These are phyloP conservation scores for Dicranocentrus wangi DNA, from an alignment of 2,888 invertebrate genomes.

Conservation along the genomic window DNA sequence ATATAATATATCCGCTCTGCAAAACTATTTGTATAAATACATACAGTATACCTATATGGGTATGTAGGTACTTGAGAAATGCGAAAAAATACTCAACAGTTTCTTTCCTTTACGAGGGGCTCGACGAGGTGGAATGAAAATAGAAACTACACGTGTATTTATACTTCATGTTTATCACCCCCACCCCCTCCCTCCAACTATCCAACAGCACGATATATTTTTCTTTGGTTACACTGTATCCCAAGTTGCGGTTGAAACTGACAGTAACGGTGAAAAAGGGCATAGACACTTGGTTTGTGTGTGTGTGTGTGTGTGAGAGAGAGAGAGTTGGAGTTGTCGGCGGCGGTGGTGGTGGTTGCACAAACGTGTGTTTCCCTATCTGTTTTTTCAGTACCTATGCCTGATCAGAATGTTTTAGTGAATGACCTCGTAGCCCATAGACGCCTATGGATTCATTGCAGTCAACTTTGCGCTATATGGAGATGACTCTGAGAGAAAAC, in stretches of 20 bases:
- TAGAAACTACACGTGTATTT: constrained; percentile 8
- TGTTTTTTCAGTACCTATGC: background rate
- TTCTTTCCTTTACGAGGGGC: background rate
- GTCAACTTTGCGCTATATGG: too few relatives aligned
- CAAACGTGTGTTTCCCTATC: constrained; percentile 23
- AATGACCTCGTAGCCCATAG: constrained; percentile 38
- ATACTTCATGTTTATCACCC: background rate
- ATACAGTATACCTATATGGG: too few relatives aligned
- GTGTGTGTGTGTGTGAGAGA: background rate
- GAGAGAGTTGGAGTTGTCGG: too few relatives aligned
- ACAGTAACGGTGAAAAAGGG: constrained; percentile 45
- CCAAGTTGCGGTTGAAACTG: constrained; percentile 39
- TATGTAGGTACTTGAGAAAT: background rate
- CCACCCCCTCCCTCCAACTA: background rate
- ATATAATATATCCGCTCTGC: too few relatives aligned
- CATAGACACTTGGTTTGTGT: constrained; percentile 13
- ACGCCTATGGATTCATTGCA: constrained; percentile 18
- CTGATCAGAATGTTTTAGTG: constrained; percentile 7
- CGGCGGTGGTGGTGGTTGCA: constrained; percentile 8
- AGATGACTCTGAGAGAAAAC: background rate
- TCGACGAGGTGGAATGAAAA: background rate
- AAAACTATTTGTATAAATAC: too few relatives aligned
- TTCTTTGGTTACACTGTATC: background rate
- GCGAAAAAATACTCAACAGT: constrained; percentile 19
- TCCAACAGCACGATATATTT: background rate